Base-by-base conservation (phyloP, 2,797 vertebrate species). In the Micrastur ruficollis region DNA sequence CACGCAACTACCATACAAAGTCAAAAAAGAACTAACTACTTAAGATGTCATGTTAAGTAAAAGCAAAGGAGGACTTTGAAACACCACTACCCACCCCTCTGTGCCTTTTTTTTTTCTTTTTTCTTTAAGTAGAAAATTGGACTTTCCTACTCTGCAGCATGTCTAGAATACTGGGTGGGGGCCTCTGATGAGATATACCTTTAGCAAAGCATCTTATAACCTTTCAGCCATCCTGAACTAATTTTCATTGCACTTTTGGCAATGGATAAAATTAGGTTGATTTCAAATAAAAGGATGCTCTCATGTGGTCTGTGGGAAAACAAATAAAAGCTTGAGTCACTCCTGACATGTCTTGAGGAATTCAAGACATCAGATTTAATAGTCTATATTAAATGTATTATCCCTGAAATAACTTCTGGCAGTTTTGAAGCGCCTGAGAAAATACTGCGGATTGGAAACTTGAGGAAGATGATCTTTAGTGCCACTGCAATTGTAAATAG, bases 401-500 rank as follows among this genome's bases (percentile, higher is more conserved):
- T 90, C 79, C 63, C 75, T 83, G 81, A 96, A 93, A 93, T 95
- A 97, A 97, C 81, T 95, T 95, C 95, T 97, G 96, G 97, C 92
- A 95, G 92, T 96, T 97, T 95, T 72, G 93, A 95, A 98, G 75
- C 16, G 13, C 90, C 90, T 94, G 94, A 97, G 91, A 97, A 97
- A 97, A 97, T 96, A 96, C 94, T 90, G 95, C 81, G 90, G 93
- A 87, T 82, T 89, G 95, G 96, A 94, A 97, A 72, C 94, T 96
- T 97, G 93, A 98, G 95, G 90, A 97, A 92, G 93, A 98, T 95
- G 95, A 96, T 96, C 89, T 97, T 95, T 88, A 97, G 95, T 94
- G 91, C 93, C 76, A 74, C 82, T 90, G 83, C 89, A 97, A 97
- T 97, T 96, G 95, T 74, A 92, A 96, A 96, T 74, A 95, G 87